Evolutionary conservation across 1,140 invertebrate genomes (phyloP), one percentile per base, ranked within the genome.

Genomic region (Drosophila orena): DNA sequence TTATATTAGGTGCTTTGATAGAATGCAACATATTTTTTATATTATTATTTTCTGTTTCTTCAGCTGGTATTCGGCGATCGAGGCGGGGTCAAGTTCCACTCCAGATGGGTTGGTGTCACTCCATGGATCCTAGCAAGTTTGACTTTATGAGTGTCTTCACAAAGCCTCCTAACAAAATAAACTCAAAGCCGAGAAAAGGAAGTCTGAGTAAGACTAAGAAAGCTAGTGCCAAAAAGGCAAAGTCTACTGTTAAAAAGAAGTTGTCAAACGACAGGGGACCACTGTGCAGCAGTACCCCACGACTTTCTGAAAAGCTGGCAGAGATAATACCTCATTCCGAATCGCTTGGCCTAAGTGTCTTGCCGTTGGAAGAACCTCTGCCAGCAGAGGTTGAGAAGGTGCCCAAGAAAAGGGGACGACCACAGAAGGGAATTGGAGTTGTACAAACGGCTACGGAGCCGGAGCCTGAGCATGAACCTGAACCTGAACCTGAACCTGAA

Each of bases 31-130:
- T 14, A 22, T 47, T 47, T 4, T n/a, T 27, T 7, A 5, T 14
- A 14, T 47, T 47, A 8, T 27, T 27, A n/a, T 47, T 47, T 47
- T 46, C 5, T 46, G 11, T 4, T 43, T 43, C 15, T 22, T 42
- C 4, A 50, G 49, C 15, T 43, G 75, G 38, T 14, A 35, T 81
- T 50, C 85, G 90, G 22, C 57, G 75, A 56, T 91, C 90, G 11
- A 77, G 61, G 22, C 79, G 90, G 30, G 90, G 90, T 4, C 90
- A 80, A 0, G 56, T 88, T 0, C 90, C 90, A 6, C 27, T 91
- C 2, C 52, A 52, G 6, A 84, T 80, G 7, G 59, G 20, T 11
- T 90, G 60, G 64, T 58, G 47, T 11, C 80, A 88, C 20, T 77
- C 69, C 0, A 30, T 77, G 14, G 61, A 85, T 37, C 78, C 74